A percentile compares a stretch with the other conserved stretches of the same genome.
These are phyloP conservation scores for Biston stratarius DNA, from an alignment of 2,888 invertebrate species.

Conservation along the genomic window DNA sequence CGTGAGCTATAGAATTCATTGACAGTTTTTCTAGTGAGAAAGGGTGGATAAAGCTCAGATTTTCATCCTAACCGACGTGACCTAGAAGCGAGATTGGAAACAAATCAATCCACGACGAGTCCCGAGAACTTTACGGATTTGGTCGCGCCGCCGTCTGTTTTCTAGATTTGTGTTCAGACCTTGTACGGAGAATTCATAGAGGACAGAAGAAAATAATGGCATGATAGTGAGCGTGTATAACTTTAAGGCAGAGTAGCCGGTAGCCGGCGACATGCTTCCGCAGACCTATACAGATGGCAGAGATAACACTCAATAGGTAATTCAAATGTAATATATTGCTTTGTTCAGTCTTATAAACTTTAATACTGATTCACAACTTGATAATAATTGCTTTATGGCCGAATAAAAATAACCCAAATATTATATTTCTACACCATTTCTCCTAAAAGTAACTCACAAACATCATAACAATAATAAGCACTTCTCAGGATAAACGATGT, in stretches of 20 bases:
- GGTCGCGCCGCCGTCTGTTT: slow-evolving; percentile 9
- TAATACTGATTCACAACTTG: too few species aligned
- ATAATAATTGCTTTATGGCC: background rate
- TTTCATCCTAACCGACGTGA: slow-evolving; percentile 10
- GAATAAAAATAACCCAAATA: background rate
- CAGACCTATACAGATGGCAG: too few species aligned
- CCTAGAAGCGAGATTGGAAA: slow-evolving; percentile 17
- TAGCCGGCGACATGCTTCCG: too few species aligned
- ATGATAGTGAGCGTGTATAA: too few species aligned
- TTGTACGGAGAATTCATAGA: background rate
- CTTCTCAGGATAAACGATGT: background rate
- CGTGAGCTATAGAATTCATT: background rate
- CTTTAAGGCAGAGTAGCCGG: too few species aligned
- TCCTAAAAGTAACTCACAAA: slow-evolving; percentile 2
- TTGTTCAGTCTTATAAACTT: too few species aligned
- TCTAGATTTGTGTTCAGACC: slow-evolving; percentile 3
- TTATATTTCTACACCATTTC: background rate
- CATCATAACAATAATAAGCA: slow-evolving; percentile 24
- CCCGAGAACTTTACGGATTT: slow-evolving; percentile 10
- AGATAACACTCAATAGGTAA: too few species aligned
- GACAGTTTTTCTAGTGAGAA: background rate
- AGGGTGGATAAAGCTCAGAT: slow-evolving; percentile 4
- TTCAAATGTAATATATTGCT: too few species aligned
- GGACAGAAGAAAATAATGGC: background rate
- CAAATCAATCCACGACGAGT: slow-evolving; percentile 14